phyloP scores from a whole-genome alignment of 2,797 vertebrate species.

The Urocyon cinereoargenteus region DNA sequence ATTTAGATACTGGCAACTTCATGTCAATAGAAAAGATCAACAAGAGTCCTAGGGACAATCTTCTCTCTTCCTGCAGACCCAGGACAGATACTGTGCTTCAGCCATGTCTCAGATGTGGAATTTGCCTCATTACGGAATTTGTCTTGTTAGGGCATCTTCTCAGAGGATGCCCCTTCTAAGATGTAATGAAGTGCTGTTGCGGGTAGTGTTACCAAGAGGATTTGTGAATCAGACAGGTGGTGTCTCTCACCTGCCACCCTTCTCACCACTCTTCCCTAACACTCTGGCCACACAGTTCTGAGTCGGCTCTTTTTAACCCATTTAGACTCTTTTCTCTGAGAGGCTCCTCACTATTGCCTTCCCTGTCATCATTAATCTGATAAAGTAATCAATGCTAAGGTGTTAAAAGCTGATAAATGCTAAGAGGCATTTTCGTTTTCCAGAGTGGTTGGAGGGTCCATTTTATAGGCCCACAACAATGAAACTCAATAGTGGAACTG shows the following conservation, averaged over 20 bases:
- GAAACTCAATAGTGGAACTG: conserved; percentile 62
- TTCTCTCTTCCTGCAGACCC: neutral
- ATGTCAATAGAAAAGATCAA: conserved; percentile 20
- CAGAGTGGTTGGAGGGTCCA: neutral
- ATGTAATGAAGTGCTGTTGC: neutral
- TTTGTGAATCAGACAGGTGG: neutral
- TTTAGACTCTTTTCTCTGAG: neutral
- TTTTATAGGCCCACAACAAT: conserved; percentile 65
- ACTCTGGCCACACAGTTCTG: neutral
- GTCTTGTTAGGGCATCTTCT: neutral
- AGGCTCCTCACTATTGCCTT: neutral
- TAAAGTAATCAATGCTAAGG: conserved; percentile 37
- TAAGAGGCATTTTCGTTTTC: conserved; percentile 27
- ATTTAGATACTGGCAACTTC: neutral
- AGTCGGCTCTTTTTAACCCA: neutral
- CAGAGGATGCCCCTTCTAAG: neutral
- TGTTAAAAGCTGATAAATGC: conserved; percentile 45
- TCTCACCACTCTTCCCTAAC: neutral
- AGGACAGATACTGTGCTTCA: neutral
- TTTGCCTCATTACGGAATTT: neutral
- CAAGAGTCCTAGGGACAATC: neutral
- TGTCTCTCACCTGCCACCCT: neutral
- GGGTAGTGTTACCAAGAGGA: neutral
- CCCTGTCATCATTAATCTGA: neutral
- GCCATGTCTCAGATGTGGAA: neutral